These are phyloP conservation scores for Scomber scombrus DNA, from an alignment of 2,113 vertebrate genomes.

Conservation along the genomic window DNA sequence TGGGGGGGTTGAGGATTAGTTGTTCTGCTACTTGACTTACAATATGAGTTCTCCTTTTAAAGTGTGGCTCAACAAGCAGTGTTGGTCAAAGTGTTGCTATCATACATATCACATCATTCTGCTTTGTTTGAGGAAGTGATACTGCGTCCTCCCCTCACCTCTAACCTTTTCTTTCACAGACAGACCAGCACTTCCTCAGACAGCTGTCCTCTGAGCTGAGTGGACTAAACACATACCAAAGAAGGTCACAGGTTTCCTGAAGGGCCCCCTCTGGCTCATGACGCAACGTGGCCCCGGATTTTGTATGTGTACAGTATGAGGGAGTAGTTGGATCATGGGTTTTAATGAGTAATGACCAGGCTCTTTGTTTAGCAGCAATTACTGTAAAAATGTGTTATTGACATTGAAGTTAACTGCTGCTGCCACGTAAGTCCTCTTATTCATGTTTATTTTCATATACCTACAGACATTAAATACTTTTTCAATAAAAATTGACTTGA, in stretches of 20 bases:
- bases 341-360: background rate
- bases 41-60: background rate
- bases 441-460: background rate
- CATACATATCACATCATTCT: background rate
- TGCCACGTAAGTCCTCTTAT: background rate
- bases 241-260: background rate
- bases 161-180: background rate
- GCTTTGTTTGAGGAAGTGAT: slow-evolving; percentile 62
- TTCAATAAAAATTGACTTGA: background rate
- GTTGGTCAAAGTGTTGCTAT: background rate
- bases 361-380: background rate
- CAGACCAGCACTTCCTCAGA: slow-evolving; percentile 49
- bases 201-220: slow-evolving; percentile 14
- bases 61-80: background rate
- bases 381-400: background rate
- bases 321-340: background rate
- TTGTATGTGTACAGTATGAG: background rate
- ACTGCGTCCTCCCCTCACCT: slow-evolving; percentile 7
- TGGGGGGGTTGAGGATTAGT: too few species aligned
- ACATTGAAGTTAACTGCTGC: background rate
- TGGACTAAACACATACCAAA: background rate
- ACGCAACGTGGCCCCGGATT: background rate
- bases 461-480: background rate
- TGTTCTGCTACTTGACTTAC: background rate
- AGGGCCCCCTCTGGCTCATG: background rate